Percentiles rank a stretch among this genome's conserved stretches.
Conservation (phyloP, 2,797 vertebrate genomes). For the Sus cebifrons region DNA sequence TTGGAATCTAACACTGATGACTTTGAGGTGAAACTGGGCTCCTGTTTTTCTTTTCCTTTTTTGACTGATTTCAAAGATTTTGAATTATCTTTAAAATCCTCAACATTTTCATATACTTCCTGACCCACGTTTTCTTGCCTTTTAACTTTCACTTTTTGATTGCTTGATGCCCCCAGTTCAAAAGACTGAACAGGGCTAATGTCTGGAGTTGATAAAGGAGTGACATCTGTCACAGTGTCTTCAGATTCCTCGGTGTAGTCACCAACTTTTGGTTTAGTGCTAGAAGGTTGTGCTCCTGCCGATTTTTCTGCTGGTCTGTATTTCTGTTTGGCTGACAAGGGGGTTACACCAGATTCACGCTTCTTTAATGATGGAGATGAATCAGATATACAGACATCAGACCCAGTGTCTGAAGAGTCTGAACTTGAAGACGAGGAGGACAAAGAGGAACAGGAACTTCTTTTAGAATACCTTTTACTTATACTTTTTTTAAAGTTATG, state of each 20-base stretch:
- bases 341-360: slow-evolving; percentile 59
- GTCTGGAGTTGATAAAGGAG: slow-evolving; percentile 95
- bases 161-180: slow-evolving; percentile 89
- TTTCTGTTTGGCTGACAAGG: slow-evolving; percentile 89
- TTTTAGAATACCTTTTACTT: slow-evolving; percentile 88
- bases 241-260: slow-evolving; percentile 91
- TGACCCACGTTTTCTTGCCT: slow-evolving; percentile 91
- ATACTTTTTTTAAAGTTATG: slow-evolving; percentile 87
- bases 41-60: slow-evolving; percentile 74
- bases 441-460: slow-evolving; percentile 87
- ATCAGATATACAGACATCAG: slow-evolving; percentile 88
- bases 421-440: slow-evolving; percentile 89
- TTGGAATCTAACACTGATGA: slow-evolving; percentile 86
- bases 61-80: slow-evolving; percentile 66
- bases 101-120: slow-evolving; percentile 88
- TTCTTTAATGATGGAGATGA: slow-evolving; percentile 86
- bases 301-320: slow-evolving; percentile 80
- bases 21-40: slow-evolving; percentile 52
- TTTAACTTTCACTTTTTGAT: slow-evolving; percentile 89
- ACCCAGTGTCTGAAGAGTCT: slow-evolving; percentile 90
- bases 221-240: slow-evolving; percentile 95
- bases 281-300: slow-evolving; percentile 67
- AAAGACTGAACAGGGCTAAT: slow-evolving; percentile 93
- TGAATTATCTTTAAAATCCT: slow-evolving; percentile 75
- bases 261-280: slow-evolving; percentile 72